Evolutionary conservation across 2,113 vertebrate genomes (phyloP).

Genomic region (Pluvialis apricaria): DNA sequence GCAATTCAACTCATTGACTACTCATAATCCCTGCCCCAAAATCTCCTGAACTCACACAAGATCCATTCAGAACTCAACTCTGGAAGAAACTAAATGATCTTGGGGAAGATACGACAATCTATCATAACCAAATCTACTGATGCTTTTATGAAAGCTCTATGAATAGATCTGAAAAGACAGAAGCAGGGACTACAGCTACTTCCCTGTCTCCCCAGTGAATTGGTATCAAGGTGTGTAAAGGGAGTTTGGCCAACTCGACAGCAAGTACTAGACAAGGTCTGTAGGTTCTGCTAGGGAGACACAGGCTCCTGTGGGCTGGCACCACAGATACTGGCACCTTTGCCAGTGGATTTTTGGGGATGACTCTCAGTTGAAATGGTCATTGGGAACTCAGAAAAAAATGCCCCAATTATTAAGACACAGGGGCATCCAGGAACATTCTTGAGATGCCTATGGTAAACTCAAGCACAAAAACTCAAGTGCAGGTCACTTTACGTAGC

Average conservation of each 20-base stretch:
- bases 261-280: background rate
- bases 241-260: background rate
- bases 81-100: background rate
- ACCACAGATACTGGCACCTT: background rate
- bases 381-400: background rate
- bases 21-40: background rate
- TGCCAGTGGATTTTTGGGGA: background rate
- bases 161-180: background rate
- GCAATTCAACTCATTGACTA: background rate
- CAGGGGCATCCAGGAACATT: background rate
- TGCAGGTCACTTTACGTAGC: background rate
- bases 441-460: background rate
- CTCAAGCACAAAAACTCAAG: background rate
- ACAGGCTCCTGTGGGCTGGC: background rate
- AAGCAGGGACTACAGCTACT: background rate
- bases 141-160: background rate
- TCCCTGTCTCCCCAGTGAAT: background rate
- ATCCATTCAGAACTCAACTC: background rate
- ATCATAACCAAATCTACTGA: background rate
- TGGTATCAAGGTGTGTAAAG: no score
- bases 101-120: background rate
- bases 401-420: background rate
- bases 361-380: background rate
- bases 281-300: background rate
- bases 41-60: background rate